Base-by-base conservation (phyloP, 2,113 vertebrate species). In the Archocentrus centrarchus region DNA sequence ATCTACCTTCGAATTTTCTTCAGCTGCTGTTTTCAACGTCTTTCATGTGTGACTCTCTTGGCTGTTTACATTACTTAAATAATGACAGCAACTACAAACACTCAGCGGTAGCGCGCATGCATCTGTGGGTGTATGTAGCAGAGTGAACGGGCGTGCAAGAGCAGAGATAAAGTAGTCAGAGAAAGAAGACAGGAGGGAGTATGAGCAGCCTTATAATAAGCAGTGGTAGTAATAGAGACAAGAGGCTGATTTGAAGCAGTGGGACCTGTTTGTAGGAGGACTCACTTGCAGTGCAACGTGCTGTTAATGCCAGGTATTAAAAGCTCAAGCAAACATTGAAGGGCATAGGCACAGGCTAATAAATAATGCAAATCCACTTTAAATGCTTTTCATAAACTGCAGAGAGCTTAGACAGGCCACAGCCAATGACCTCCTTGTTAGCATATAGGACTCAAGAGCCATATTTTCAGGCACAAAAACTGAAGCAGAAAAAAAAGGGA, bases 321-420 rank as follows among this genome's bases (percentile, higher is more conserved):
- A 80, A 89, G 89, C 89, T 93, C 87, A 91, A 77, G 85, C 84
- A 90, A 89, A 90, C 82, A 88, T 24, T 77, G 81, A 88, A 90
- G 90, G 86, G 85, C 79, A 80, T 14, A 22, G 75, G 79, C 83
- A 88, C 18, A 89, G 84, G 84, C 91, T 90, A 92, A 92, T 92
- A 92, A 92, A 92, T 92, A 89, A 93, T 94, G 92, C 83, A 92
- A 92, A 93, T 92, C 88, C 85, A 86, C 85, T 92, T 73, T 84
- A 82, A 90, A 82, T 80, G 75, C 83, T 59, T 86, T 88, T 89
- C 82, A 89, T 90, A 88, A 60, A 92, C 76, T 88, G 66, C 15
- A 77, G 77, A 88, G 91, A 88, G 91, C 90, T 94, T 89, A 92
- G 22, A 59, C 55, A 50, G 86, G 92, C 86, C 35, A 14, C 20